Percentiles rank a stretch among this genome's conserved stretches.
phyloP scores from a whole-genome alignment of 2,113 vertebrate species.

The Limanda limanda region DNA sequence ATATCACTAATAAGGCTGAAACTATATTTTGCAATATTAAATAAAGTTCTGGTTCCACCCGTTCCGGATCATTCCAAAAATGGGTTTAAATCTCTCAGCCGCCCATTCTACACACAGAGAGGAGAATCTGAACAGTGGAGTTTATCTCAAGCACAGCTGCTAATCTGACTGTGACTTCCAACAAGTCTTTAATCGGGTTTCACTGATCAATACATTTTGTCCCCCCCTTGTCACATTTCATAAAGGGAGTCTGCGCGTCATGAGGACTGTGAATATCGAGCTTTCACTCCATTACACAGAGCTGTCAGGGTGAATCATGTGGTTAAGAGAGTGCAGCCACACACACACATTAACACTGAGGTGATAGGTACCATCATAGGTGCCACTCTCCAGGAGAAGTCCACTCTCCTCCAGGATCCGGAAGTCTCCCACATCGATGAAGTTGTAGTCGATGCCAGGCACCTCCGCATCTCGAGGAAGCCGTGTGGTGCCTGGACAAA shows the following conservation, averaged over 20 bases:
- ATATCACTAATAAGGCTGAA: too few relatives aligned
- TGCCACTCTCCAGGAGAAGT: slow-evolving; percentile 96
- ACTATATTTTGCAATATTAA: too few relatives aligned
- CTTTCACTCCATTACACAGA: slow-evolving; percentile 22
- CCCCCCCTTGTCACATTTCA: slow-evolving; percentile 38
- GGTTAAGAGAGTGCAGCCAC: not conserved
- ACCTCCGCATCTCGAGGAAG: slow-evolving; percentile 96
- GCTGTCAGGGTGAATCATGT: slow-evolving; percentile 31
- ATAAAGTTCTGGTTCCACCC: too few relatives aligned
- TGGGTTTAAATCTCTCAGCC: not conserved
- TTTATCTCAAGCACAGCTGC: slow-evolving; percentile 26
- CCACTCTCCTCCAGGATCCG: slow-evolving; percentile 96
- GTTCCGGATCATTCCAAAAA: too few relatives aligned
- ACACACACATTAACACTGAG: not conserved
- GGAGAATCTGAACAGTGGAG: not conserved
- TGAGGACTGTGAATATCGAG: slow-evolving; percentile 32
- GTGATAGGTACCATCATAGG: slow-evolving; percentile 90
- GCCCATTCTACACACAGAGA: not conserved
- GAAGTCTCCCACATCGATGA: slow-evolving; percentile 96
- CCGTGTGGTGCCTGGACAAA: slow-evolving; percentile 91
- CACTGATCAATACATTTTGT: slow-evolving; percentile 55
- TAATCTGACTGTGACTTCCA: slow-evolving; percentile 47
- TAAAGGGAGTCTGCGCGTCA: slow-evolving; percentile 33
- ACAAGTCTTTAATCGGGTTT: slow-evolving; percentile 53
- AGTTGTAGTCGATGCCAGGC: slow-evolving; percentile 98